Percentiles rank a stretch among this genome's conserved stretches.
Conservation (phyloP, 2,888 invertebrate genomes). For the Rhagonycha lutea region DNA sequence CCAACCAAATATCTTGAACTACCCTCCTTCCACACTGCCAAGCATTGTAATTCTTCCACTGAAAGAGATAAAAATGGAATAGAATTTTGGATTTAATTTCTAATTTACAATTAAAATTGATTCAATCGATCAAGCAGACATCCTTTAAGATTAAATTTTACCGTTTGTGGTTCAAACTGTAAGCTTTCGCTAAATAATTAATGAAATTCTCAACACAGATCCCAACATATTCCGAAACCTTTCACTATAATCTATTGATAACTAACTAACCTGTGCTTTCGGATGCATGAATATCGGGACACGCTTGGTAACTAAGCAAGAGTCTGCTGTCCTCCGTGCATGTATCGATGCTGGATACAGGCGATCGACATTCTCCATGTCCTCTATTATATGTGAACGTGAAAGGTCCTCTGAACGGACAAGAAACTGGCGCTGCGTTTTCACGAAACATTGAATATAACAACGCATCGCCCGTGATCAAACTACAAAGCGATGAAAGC, state of each 20-base stretch:
- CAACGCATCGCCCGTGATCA: conserved; percentile 87
- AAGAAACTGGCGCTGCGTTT: conserved; percentile 84
- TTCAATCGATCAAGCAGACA: background rate
- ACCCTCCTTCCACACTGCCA: conserved; percentile 94
- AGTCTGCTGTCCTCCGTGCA: conserved; percentile 92
- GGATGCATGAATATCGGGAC: conserved; percentile 87
- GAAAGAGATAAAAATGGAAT: conserved; percentile 46
- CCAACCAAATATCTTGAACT: conserved; percentile 89
- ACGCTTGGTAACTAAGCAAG: conserved; percentile 90
- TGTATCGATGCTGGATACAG: conserved; percentile 89
- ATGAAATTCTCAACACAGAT: background rate
- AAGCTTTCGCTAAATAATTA: background rate
- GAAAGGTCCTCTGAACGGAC: conserved; percentile 87
- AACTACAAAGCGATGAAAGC: conserved; percentile 79
- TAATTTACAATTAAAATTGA: background rate
- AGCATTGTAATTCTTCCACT: conserved; percentile 90
- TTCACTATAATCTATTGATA: background rate
- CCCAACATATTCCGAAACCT: background rate
- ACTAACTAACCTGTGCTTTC: conserved; percentile 80
- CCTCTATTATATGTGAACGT: conserved; percentile 92
- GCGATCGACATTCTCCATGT: conserved; percentile 86
- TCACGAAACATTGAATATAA: conserved; percentile 89
- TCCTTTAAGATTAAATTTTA: background rate
- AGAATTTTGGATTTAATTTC: background rate
- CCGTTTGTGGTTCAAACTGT: background rate